Conservation (phyloP, 1,140 invertebrate genomes). For the Formica exsecta region DNA sequence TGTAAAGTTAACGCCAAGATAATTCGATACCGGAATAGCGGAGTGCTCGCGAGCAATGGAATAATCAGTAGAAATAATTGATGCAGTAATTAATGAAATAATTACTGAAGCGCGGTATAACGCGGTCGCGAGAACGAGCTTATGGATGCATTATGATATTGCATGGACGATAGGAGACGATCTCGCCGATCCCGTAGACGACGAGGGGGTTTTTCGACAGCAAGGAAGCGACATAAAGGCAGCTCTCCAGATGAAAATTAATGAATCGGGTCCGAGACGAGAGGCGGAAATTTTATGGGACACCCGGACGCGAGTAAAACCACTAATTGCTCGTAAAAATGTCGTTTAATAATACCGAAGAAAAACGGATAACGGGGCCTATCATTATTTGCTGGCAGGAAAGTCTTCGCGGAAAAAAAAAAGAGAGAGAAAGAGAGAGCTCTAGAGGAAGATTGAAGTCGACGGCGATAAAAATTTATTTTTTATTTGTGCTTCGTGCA, state of each 20-base stretch:
- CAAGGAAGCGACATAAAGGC: conserved; percentile 27
- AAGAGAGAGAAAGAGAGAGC: not conserved
- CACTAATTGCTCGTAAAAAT: conserved; percentile 61
- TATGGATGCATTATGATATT: conserved; percentile 47
- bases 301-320: conserved; percentile 28
- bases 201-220: not conserved
- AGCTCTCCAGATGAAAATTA: conserved; percentile 52
- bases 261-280: conserved; percentile 38
- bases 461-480: conserved; percentile 48
- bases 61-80: conserved; percentile 52
- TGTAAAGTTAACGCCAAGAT: not conserved
- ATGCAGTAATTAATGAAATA: conserved; percentile 58
- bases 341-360: conserved; percentile 50
- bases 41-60: conserved; percentile 32
- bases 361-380: conserved; percentile 31
- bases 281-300: conserved; percentile 45
- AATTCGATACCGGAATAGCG: conserved; percentile 38
- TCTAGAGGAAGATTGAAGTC: conserved; percentile 16
- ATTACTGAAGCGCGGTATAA: conserved; percentile 44
- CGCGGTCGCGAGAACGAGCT: conserved; percentile 26
- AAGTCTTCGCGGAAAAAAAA: not conserved
- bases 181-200: not conserved
- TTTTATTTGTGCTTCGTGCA: not conserved
- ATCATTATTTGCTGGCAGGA: not conserved
- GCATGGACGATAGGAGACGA: conserved; percentile 6